Percentiles rank a stretch among this genome's conserved stretches.
Evolutionary conservation across 2,797 vertebrate species (phyloP).

Genomic region (Acipenser transmontanus): DNA sequence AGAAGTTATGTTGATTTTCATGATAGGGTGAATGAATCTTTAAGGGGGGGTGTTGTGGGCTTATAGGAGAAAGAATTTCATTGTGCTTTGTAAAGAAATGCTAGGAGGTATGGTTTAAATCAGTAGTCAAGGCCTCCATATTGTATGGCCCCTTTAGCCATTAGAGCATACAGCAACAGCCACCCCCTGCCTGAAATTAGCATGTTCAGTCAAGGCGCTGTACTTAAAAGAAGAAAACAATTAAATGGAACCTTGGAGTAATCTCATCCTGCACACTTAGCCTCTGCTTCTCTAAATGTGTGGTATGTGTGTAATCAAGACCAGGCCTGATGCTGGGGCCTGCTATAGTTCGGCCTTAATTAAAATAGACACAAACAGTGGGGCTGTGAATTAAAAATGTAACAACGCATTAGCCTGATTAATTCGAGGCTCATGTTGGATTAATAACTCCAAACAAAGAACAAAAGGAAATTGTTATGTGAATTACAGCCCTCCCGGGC

Average conservation of each 20-base stretch:
- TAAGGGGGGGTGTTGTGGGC: slow-evolving; percentile 10
- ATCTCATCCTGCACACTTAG: slow-evolving; percentile 66
- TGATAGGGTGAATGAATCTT: neutral
- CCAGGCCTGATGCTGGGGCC: slow-evolving; percentile 39
- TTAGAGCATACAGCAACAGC: slow-evolving; percentile 21
- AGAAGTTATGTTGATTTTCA: neutral
- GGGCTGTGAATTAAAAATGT: slow-evolving; percentile 85
- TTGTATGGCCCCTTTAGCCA: slow-evolving; percentile 42
- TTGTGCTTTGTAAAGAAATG: slow-evolving; percentile 42
- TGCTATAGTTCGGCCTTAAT: slow-evolving; percentile 87
- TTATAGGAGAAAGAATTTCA: slow-evolving; percentile 39
- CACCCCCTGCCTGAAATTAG: slow-evolving; percentile 41
- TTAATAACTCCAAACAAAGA: slow-evolving; percentile 79
- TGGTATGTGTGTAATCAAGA: slow-evolving; percentile 65
- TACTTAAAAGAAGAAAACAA: slow-evolving; percentile 76
- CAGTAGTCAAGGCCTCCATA: slow-evolving; percentile 43
- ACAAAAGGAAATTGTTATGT: slow-evolving; percentile 79
- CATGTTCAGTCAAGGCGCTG: slow-evolving; percentile 42
- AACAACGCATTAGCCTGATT: slow-evolving; percentile 72
- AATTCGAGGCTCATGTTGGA: slow-evolving; percentile 77
- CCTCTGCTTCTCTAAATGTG: slow-evolving; percentile 67
- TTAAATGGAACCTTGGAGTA: slow-evolving; percentile 71
- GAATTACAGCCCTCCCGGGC: slow-evolving; percentile 71
- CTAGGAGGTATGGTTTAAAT: slow-evolving; percentile 46
- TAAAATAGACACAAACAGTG: slow-evolving; percentile 82